A percentile compares a stretch with the other conserved stretches of the same genome.
Evolutionary conservation across 2,888 invertebrate genomes (phyloP).

Genomic region (Drosophila multiciliata): DNA sequence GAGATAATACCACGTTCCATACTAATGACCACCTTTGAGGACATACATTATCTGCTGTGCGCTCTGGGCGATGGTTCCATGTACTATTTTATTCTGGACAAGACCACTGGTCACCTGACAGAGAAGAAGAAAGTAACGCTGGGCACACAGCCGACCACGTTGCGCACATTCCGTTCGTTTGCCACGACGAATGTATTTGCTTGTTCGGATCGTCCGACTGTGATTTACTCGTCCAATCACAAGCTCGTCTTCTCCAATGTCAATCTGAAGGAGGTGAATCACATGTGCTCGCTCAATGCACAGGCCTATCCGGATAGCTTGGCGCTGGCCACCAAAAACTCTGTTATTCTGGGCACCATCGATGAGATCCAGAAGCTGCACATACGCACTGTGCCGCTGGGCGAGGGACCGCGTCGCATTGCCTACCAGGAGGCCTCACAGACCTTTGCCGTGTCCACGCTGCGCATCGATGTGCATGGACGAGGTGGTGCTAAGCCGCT

Average conservation of each 20-base stretch:
- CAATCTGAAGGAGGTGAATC: conserved; percentile 96
- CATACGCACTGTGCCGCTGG: conserved; percentile 97
- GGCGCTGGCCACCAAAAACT: conserved; percentile 85
- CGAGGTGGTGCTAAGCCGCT: conserved; percentile 89
- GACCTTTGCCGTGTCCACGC: conserved; percentile 97
- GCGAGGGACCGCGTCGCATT: conserved; percentile 97
- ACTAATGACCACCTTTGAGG: conserved; percentile 96
- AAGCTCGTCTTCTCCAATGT: conserved; percentile 99
- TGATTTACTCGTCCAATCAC: conserved; percentile 99
- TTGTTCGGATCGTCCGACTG: conserved; percentile 98
- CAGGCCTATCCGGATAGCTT: conserved; percentile 96
- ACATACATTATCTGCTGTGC: conserved; percentile 94
- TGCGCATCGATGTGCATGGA: conserved; percentile 95
- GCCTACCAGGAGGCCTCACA: conserved; percentile 97
- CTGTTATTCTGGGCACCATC: conserved; percentile 95
- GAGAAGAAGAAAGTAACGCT: conserved; percentile 98
- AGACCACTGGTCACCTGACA: conserved; percentile 89
- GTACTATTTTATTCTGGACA: conserved; percentile 96
- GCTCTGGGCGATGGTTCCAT: conserved; percentile 99
- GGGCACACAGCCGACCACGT: conserved; percentile 98
- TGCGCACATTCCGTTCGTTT: conserved; percentile 94
- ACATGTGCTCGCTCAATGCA: conserved; percentile 99
- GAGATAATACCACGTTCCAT: conserved; percentile 99
- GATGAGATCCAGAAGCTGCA: conserved; percentile 99
- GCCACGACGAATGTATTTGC: conserved; percentile 99